These are phyloP conservation scores for Osedax frankpressi DNA, from an alignment of 2,888 invertebrate species.

Conservation along the genomic window DNA sequence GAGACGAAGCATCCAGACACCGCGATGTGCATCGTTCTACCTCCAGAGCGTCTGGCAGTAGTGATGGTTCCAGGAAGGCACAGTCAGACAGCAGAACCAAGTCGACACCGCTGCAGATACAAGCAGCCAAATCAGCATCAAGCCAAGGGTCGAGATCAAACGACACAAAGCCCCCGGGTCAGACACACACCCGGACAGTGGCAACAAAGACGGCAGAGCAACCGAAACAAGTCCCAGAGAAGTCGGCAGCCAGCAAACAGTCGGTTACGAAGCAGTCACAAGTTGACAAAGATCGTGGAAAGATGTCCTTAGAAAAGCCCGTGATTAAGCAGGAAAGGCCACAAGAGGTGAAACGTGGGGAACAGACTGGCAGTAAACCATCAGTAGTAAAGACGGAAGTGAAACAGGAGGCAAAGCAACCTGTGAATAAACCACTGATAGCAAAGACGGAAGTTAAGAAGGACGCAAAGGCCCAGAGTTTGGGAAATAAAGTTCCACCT, in stretches of 20 bases:
- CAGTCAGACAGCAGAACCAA: slow-evolving; percentile 1
- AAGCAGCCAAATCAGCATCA: background rate
- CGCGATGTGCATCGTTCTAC: background rate
- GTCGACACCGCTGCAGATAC: background rate
- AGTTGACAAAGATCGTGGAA: slow-evolving; percentile 2
- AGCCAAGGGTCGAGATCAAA: background rate
- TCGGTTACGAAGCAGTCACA: background rate
- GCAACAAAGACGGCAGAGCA: slow-evolving; percentile 8
- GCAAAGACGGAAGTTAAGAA: background rate
- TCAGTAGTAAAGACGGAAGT: background rate
- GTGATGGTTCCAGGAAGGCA: background rate
- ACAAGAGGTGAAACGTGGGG: background rate
- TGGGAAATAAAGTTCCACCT: background rate
- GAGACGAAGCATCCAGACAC: slow-evolving; percentile 2
- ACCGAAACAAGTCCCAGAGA: background rate
- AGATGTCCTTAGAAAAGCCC: background rate
- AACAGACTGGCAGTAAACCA: slow-evolving; percentile 5
- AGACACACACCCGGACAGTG: background rate
- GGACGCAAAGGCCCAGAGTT: background rate
- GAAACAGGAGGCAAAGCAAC: slow-evolving; percentile 2
- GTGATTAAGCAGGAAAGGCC: background rate
- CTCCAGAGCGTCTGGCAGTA: background rate
- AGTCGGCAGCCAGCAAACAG: slow-evolving; percentile 7
- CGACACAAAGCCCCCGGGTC: background rate
- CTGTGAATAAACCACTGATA: background rate